Percentiles rank a stretch among this genome's conserved stretches.
These are phyloP conservation scores for Temnothorax ravouxi DNA, from an alignment of 2,888 invertebrate genomes.

Conservation along the genomic window DNA sequence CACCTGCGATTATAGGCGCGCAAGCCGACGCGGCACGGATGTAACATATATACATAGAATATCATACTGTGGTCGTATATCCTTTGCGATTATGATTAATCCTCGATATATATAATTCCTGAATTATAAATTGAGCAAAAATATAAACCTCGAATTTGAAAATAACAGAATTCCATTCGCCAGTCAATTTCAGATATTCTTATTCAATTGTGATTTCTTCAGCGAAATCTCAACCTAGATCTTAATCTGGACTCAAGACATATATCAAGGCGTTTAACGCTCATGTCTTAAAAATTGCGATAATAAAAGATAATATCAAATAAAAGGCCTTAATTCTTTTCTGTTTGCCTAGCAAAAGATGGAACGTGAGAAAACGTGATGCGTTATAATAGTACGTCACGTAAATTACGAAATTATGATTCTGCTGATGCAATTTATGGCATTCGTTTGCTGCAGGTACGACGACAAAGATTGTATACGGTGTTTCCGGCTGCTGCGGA, in stretches of 20 bases:
- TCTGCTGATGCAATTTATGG: background rate
- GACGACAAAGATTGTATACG: constrained; percentile 88
- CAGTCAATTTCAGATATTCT: background rate
- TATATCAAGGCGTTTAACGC: background rate
- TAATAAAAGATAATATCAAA: background rate
- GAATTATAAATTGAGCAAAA: background rate
- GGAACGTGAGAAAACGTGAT: background rate
- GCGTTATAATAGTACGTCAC: background rate
- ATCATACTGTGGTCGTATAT: background rate
- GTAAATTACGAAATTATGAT: constrained; percentile 18
- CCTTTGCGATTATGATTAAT: background rate
- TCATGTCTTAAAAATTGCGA: background rate
- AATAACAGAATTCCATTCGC: background rate
- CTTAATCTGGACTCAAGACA: background rate
- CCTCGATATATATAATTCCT: background rate
- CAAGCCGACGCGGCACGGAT: no score
- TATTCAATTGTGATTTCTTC: background rate
- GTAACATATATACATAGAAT: background rate
- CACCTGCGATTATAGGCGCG: background rate
- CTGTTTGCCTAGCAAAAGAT: background rate
- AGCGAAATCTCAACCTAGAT: background rate
- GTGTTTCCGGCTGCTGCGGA: constrained; percentile 88
- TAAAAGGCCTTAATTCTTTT: background rate
- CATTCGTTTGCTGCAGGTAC: constrained; percentile 83
- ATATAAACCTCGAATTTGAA: background rate